phyloP scores from a whole-genome alignment of 1,140 invertebrate genomes.

The Xylocopa sonorina region DNA sequence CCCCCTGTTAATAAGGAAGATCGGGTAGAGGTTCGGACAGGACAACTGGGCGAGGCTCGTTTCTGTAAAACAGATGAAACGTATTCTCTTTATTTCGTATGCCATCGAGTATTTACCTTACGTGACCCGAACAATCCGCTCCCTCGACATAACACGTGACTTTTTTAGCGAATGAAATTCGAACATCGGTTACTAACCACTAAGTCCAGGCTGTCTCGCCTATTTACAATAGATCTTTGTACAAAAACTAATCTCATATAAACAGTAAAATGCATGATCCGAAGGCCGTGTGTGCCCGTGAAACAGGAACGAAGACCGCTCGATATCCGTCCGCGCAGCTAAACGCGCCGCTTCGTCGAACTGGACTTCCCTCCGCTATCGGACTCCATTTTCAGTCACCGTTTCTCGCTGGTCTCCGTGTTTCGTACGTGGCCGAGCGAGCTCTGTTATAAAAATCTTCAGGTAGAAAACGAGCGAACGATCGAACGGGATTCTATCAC shows the following conservation, averaged over 20 bases:
- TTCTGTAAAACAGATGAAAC: conserved; percentile 77
- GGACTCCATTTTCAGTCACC: not conserved
- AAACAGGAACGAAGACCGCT: conserved; percentile 63
- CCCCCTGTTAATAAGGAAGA: conserved; percentile 45
- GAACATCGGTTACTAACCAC: conserved; percentile 63
- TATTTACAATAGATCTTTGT: conserved; percentile 79
- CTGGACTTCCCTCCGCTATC: not conserved
- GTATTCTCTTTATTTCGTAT: conserved; percentile 70
- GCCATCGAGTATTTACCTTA: conserved; percentile 65
- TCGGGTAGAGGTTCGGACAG: conserved; percentile 1
- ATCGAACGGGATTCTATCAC: conserved; percentile 11
- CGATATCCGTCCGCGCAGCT: conserved; percentile 9
- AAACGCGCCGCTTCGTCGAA: conserved; percentile 2
- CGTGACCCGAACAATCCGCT: conserved; percentile 55
- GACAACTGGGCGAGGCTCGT: conserved; percentile 44
- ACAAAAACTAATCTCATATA: conserved; percentile 77
- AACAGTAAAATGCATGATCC: conserved; percentile 64
- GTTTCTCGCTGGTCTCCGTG: not conserved
- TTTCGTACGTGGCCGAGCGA: conserved; percentile 5
- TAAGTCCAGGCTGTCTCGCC: conserved; percentile 64
- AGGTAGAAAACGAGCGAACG: conserved; percentile 23
- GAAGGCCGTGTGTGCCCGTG: conserved; percentile 34
- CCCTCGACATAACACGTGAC: conserved; percentile 42
- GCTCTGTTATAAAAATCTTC: conserved; percentile 38
- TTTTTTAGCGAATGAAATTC: conserved; percentile 66